phyloP scores from a whole-genome alignment of 2,888 invertebrate genomes.

The Gymnosoma rotundatum region DNA sequence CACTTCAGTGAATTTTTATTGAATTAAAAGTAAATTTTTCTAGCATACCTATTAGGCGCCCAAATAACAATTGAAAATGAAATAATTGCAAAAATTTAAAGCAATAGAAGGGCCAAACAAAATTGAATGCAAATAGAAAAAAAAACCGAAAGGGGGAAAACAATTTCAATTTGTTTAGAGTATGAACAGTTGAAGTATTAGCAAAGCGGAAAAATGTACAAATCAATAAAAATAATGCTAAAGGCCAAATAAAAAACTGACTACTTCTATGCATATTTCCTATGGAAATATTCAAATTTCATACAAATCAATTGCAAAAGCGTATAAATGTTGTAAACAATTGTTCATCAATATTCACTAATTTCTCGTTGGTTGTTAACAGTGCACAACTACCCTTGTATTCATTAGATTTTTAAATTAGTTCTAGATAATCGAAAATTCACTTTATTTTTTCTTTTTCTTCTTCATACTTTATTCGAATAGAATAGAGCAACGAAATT shows the following conservation, averaged over 20 bases:
- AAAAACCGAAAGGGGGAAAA: slow-evolving; percentile 6
- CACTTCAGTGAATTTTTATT: slow-evolving; percentile 57
- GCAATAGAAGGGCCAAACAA: not conserved
- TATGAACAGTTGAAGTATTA: slow-evolving; percentile 76
- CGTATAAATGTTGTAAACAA: slow-evolving; percentile 26
- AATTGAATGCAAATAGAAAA: not conserved
- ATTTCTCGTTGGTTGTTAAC: slow-evolving; percentile 38
- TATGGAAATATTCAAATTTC: slow-evolving; percentile 52
- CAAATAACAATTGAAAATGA: slow-evolving; percentile 56
- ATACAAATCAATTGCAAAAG: slow-evolving; percentile 64
- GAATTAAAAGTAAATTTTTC: slow-evolving; percentile 52
- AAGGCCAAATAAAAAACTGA: slow-evolving; percentile 54
- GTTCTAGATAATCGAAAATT: slow-evolving; percentile 28
- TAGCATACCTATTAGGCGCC: slow-evolving; percentile 58
- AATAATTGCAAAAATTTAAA: slow-evolving; percentile 54
- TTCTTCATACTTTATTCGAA: slow-evolving; percentile 2
- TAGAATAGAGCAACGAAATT: not conserved
- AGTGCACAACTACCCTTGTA: slow-evolving; percentile 48
- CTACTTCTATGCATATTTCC: slow-evolving; percentile 9
- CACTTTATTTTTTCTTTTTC: not conserved
- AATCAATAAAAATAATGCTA: slow-evolving; percentile 66
- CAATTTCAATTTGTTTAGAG: slow-evolving; percentile 76
- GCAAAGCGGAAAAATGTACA: slow-evolving; percentile 78
- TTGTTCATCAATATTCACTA: slow-evolving; percentile 46
- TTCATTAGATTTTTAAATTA: slow-evolving; percentile 18